phyloP scores from a whole-genome alignment of 2,797 vertebrate genomes.

The Huso huso region DNA sequence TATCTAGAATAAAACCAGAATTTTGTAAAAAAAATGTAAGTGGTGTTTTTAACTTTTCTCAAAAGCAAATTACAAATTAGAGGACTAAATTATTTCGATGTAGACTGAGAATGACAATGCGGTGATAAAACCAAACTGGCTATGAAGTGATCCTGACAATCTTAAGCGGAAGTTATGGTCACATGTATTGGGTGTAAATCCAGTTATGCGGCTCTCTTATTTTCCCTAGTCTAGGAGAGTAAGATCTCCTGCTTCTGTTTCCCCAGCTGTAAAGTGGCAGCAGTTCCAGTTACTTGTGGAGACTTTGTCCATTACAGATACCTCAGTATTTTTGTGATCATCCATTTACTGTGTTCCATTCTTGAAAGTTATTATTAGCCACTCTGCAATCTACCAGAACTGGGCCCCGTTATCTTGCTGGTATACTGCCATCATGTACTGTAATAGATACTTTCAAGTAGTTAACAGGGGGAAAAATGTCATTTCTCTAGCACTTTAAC shows the following conservation, averaged over 20 bases:
- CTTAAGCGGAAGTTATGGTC: conserved; percentile 18
- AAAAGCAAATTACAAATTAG: too few species aligned
- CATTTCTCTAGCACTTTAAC: conserved; percentile 15
- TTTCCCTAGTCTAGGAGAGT: conserved; percentile 27
- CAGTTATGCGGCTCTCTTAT: conserved; percentile 33
- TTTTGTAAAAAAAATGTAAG: too few species aligned
- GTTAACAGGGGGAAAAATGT: conserved; percentile 21
- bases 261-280: conserved; percentile 25
- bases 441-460: conserved; percentile 31
- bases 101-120: too few species aligned
- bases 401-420: conserved; percentile 34
- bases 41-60: too few species aligned
- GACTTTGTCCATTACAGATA: conserved; percentile 43
- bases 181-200: conserved; percentile 36
- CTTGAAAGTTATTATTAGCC: conserved; percentile 44
- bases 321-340: conserved; percentile 32
- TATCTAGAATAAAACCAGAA: too few species aligned
- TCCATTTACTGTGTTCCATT: conserved; percentile 31
- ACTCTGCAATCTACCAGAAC: conserved; percentile 35
- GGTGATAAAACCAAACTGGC: too few species aligned
- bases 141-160: too few species aligned
- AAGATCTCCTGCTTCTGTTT: too few species aligned
- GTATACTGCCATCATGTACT: conserved; percentile 21
- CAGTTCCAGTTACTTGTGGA: conserved; percentile 16
- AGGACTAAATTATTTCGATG: too few species aligned